phyloP scores from a whole-genome alignment of 2,888 invertebrate species.

The Oligia latruncula region DNA sequence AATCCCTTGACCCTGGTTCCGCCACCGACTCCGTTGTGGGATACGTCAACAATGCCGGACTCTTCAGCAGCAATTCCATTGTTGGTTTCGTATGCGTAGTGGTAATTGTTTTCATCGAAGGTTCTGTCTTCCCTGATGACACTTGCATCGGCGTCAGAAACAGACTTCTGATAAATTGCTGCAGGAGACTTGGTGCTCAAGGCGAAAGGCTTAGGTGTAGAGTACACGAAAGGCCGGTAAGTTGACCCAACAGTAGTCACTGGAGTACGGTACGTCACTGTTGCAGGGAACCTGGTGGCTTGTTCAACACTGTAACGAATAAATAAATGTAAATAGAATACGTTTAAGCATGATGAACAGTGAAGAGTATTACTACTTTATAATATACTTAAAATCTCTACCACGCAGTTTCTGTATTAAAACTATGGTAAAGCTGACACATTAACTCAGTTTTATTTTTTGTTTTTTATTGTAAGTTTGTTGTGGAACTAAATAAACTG shows the following conservation, averaged over 20 bases:
- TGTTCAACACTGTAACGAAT: constrained; percentile 71
- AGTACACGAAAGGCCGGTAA: constrained; percentile 61
- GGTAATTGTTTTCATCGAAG: constrained; percentile 89
- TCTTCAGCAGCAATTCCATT: constrained; percentile 92
- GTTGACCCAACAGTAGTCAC: constrained; percentile 66
- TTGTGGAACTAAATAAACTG: constrained; percentile 15
- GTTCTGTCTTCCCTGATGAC: constrained; percentile 89
- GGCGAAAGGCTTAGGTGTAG: constrained; percentile 57
- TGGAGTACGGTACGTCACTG: constrained; percentile 74
- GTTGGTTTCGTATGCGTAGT: constrained; percentile 91
- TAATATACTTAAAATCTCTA: neutral
- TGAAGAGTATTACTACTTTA: neutral
- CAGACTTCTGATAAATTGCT: constrained; percentile 70
- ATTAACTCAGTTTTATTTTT: neutral
- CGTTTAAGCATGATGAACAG: neutral
- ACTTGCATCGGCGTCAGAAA: constrained; percentile 87
- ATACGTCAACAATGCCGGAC: constrained; percentile 89
- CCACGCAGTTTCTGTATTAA: neutral
- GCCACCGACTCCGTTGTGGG: constrained; percentile 82
- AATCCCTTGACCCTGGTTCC: constrained; percentile 92
- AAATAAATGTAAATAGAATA: neutral
- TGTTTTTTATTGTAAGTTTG: neutral
- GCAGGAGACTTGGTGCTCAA: constrained; percentile 49
- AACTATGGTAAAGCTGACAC: neutral
- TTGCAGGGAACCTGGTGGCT: constrained; percentile 67